Percentiles rank a stretch among this genome's conserved stretches.
These are phyloP conservation scores for Protophormia terraenovae DNA, from an alignment of 2,888 invertebrate species.

Conservation along the genomic window DNA sequence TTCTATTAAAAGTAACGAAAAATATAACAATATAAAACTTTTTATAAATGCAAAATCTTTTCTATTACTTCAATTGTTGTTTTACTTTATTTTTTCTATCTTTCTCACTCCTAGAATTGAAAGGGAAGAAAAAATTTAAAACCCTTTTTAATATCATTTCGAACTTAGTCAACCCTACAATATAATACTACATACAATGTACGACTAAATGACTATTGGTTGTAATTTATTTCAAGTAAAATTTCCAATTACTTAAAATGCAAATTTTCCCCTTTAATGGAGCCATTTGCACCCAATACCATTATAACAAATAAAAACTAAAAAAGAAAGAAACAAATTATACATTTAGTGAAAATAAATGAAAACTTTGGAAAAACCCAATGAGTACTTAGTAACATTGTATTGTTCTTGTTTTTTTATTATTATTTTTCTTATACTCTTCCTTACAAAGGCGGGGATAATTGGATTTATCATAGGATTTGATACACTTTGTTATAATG, in stretches of 20 bases:
- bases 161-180: constrained; percentile 31
- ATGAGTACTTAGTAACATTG: background rate
- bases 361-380: constrained; percentile 16
- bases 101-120: background rate
- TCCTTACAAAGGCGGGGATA: background rate
- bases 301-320: background rate
- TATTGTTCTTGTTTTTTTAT: background rate
- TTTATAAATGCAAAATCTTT: constrained; percentile 26
- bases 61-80: constrained; percentile 26
- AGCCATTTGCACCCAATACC: constrained; percentile 44
- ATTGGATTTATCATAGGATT: background rate
- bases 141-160: constrained; percentile 30
- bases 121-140: background rate
- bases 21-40: constrained; percentile 8
- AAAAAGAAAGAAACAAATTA: background rate
- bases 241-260: constrained; percentile 60
- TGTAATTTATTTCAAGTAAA: constrained; percentile 50
- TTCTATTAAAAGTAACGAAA: constrained; percentile 15
- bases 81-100: background rate
- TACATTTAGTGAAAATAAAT: constrained; percentile 11
- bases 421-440: background rate
- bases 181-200: background rate
- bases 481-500: background rate
- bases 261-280: constrained; percentile 47
- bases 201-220: background rate